Base-by-base conservation (phyloP, 2,113 vertebrate species). In the Arizona elegans region DNA sequence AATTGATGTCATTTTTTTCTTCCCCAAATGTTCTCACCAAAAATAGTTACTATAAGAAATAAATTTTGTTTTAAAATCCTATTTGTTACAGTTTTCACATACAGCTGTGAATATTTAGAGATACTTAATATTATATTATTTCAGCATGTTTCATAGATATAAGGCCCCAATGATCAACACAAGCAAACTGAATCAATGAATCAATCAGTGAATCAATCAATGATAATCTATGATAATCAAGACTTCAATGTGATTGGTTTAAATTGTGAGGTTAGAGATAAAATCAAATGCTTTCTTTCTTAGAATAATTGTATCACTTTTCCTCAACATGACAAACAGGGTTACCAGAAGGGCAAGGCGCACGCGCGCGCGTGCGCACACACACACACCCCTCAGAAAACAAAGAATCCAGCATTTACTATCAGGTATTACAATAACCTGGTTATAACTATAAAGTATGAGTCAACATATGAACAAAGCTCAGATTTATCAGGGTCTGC, bases 1-100 rank as follows among this genome's bases (percentile, higher is more conserved):
- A 96, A 99, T 99, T 70, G 99, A 99, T 24, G 99, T 99, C 99
- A 99, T 93, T 97, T 95, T 88, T 93, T 59, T 86, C 93, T 95
- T 96, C 94, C 95, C 86, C 91, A 54, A 15, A 92, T 88, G 58
- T 94, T 87, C 50, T 87, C 70, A 94, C 85, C 93, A 43, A 91
- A 85, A 90, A 94, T 54, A 87, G 86, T 65, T 93, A 91, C 95
- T 93, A 95, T 94, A 94, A 93, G 38, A 15, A 58, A 90, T 47
- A 92, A 96, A 58, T 97, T 95, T 52, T 93, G 0, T 93, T 91
- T 92, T 94, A 89, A 92, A 15, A 93, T 55, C 23, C 91, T 43
- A 26, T 56, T 86, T 62, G 56, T 50, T 53, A n/a, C 2, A 38
- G 29, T 81, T 19, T 23, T 33, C 29, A 58, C 4, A 85, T 59